phyloP scores from a whole-genome alignment of 2,113 vertebrate species.

The Mormyrus lacerda region DNA sequence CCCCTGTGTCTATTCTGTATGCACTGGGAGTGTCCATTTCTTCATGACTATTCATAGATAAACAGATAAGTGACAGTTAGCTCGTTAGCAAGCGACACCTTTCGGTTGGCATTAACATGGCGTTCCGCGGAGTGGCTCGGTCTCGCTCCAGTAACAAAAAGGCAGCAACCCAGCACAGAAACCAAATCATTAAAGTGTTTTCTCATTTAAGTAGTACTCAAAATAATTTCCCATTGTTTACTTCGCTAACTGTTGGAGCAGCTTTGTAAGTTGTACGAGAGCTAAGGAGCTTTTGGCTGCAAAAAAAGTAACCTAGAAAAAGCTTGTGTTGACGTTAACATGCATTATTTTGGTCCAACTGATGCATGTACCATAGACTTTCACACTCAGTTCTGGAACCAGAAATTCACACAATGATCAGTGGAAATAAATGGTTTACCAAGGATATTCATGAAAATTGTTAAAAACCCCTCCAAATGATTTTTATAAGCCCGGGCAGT shows the following conservation, averaged over 20 bases:
- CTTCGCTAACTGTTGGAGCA: background rate
- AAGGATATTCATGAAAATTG: background rate
- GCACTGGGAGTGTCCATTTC: background rate
- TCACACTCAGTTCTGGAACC: background rate
- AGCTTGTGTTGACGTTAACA: background rate
- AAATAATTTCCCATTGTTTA: constrained; percentile 1
- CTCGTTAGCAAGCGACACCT: background rate
- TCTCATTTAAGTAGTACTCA: background rate
- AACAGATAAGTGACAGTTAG: background rate
- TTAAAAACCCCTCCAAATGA: background rate
- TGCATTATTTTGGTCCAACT: background rate
- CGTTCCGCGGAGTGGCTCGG: background rate
- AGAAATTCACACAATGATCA: background rate
- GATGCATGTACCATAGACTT: background rate
- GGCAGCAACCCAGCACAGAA: background rate
- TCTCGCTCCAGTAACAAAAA: background rate
- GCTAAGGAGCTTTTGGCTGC: background rate
- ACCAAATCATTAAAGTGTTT: background rate
- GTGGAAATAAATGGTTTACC: background rate
- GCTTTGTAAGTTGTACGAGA: background rate
- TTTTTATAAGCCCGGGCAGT: background rate
- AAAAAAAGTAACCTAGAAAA: background rate
- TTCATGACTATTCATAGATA: background rate
- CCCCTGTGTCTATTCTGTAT: background rate
- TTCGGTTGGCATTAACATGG: background rate